phyloP scores from a whole-genome alignment of 2,113 vertebrate genomes.

The Chloropsis hardwickii region DNA sequence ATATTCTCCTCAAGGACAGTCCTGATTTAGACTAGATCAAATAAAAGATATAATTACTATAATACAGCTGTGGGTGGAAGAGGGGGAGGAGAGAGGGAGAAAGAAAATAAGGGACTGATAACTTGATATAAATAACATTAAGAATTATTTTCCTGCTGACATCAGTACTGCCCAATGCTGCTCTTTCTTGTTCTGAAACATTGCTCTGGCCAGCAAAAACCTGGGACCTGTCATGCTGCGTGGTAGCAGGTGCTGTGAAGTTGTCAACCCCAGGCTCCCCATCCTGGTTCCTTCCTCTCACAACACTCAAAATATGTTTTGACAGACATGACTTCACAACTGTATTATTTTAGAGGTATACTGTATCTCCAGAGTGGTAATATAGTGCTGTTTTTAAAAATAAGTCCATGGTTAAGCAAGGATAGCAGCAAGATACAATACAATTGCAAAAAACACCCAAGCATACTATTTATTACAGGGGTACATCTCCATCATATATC shows the following conservation, averaged over 20 bases:
- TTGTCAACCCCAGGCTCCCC: neutral
- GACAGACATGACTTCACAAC: neutral
- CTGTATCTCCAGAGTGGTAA: neutral
- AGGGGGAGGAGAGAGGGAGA: neutral
- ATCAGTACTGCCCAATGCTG: neutral
- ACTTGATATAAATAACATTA: neutral
- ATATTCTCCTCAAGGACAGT: neutral
- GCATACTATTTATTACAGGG: neutral
- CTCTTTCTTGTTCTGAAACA: neutral
- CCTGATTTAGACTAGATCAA: slow-evolving; percentile 8
- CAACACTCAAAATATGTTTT: neutral
- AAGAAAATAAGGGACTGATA: neutral
- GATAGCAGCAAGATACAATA: neutral
- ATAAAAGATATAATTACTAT: neutral
- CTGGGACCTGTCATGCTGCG: neutral
- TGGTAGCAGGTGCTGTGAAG: neutral
- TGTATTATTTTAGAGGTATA: neutral
- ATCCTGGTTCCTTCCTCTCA: neutral
- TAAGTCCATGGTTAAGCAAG: accelerated
- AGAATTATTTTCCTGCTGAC: neutral
- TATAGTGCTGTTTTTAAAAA: neutral
- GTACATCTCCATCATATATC: neutral
- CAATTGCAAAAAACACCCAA: neutral
- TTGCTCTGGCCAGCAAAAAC: neutral
- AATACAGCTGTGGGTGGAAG: neutral